These are phyloP conservation scores for Tanytarsus gracilentus DNA, from an alignment of 2,888 invertebrate genomes.

Conservation along the genomic window DNA sequence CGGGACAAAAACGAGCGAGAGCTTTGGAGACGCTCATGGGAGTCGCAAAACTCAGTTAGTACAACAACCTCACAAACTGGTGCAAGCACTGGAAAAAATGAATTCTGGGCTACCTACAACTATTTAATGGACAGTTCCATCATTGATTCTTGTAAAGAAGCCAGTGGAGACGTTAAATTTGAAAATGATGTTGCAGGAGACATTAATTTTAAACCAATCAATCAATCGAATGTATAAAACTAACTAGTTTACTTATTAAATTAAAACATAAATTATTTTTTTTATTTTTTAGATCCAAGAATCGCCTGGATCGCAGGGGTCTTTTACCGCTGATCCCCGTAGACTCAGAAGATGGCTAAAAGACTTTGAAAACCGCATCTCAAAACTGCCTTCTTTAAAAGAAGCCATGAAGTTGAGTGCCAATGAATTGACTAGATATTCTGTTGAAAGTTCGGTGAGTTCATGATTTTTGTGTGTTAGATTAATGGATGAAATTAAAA, in stretches of 20 bases:
- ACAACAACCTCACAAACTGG: slow-evolving; percentile 41
- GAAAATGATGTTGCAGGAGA: slow-evolving; percentile 8
- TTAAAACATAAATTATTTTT: not conserved
- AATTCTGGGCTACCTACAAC: slow-evolving; percentile 88
- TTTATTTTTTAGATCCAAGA: slow-evolving; percentile 34
- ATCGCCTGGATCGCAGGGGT: slow-evolving; percentile 37
- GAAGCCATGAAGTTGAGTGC: slow-evolving; percentile 61
- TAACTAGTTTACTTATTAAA: no score
- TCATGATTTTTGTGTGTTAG: no score
- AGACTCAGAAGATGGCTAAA: slow-evolving; percentile 76
- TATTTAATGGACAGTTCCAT: slow-evolving; percentile 93
- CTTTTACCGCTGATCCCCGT: slow-evolving; percentile 40
- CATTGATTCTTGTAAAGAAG: slow-evolving; percentile 75
- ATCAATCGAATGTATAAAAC: not conserved
- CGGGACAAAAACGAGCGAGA: slow-evolving; percentile 53
- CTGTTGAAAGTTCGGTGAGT: slow-evolving; percentile 77
- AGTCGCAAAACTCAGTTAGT: slow-evolving; percentile 58
- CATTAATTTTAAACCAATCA: not conserved
- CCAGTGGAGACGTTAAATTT: slow-evolving; percentile 37
- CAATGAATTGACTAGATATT: slow-evolving; percentile 65
- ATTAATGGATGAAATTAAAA: no score
- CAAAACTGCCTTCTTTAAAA: slow-evolving; percentile 59
- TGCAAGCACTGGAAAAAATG: slow-evolving; percentile 56
- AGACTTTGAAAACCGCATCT: slow-evolving; percentile 70
- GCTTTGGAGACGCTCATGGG: slow-evolving; percentile 68